Base-by-base conservation (phyloP, 2,888 invertebrate species). In the Eremobia ochroleuca region DNA sequence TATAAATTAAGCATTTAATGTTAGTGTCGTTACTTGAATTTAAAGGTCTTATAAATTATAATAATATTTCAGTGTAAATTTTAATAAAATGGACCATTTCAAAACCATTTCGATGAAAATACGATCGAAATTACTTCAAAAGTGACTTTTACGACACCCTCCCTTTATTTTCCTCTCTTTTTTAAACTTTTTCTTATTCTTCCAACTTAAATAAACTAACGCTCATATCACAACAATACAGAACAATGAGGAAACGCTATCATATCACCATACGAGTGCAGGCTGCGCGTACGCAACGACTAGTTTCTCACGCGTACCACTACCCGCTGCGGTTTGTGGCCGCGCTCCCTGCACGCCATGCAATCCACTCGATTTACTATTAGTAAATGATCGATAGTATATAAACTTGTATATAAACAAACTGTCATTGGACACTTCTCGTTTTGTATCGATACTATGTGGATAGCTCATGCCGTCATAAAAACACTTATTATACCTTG, bases 311-410 rank as follows among this genome's bases (percentile, higher is more conserved):
- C 91, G 90, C 80, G 81, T 75, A 76, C 88, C 15, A 49, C 43
- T 79, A 78, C 73, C 70, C 81, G 67, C 86, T 91, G 91, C 85
- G 91, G 91, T 91, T 74, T 87, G 87, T 73, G 89, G 87, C 84
- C 65, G 75, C 69, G 67, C 55, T 55, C 81, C 61, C 67, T 52
- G 73, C 81, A 73, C 74, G 81, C 71, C 69, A 62, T 70, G 81
- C 75, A 84, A 84, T 85, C 81, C 71, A 52, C 86, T 77, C 72
- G 28, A 67, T 71, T 73, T 62, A 82, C 81, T 78, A 85, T 73
- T 59, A 79, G 65, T 75, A 64, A 77, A 74, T 73, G 74, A 49
- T 64, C 59, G 62, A 74, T 71, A 61, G 18, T 31, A 71, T 43
- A 43, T 67, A 62, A 49, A 5, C 15, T 13, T 52, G 25, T 15